Conservation (phyloP, 92 coral and sea anemone genomes). For the Parazoanthus atlanticus region DNA sequence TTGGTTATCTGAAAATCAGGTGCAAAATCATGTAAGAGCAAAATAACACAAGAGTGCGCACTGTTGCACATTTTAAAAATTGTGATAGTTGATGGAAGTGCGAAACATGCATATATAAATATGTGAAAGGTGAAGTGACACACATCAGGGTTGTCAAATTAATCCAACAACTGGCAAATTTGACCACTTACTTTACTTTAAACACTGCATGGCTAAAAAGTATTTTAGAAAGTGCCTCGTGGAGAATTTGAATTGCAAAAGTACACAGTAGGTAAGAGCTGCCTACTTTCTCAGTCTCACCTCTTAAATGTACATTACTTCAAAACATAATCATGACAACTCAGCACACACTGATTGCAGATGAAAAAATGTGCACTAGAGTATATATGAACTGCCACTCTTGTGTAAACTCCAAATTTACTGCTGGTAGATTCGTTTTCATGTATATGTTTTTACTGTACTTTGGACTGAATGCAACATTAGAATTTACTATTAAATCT, state of each 20-base stretch:
- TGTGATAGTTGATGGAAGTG: neutral
- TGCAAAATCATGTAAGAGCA: constrained; percentile 16
- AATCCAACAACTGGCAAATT: too few species aligned
- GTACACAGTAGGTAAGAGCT: too few species aligned
- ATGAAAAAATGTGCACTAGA: neutral
- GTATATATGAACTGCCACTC: neutral
- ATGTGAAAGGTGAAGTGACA: neutral
- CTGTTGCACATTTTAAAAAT: neutral
- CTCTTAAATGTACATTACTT: too few species aligned
- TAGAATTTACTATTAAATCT: neutral
- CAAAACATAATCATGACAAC: too few species aligned
- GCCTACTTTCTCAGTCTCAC: too few species aligned
- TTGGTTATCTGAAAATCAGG: constrained; percentile 37
- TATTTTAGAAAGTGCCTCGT: too few species aligned
- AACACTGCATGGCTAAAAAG: too few species aligned
- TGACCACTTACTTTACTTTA: too few species aligned
- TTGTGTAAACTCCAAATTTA: neutral
- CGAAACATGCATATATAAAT: too few species aligned
- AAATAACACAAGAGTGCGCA: neutral
- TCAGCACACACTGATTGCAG: too few species aligned
- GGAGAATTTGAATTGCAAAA: too few species aligned
- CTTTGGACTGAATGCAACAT: neutral
- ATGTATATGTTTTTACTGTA: neutral
- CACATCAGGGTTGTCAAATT: neutral
- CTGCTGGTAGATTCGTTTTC: neutral